Percentiles rank a stretch among this genome's conserved stretches.
These are phyloP conservation scores for Tetragonula clypearis DNA, from an alignment of 1,140 invertebrate genomes.

Conservation along the genomic window DNA sequence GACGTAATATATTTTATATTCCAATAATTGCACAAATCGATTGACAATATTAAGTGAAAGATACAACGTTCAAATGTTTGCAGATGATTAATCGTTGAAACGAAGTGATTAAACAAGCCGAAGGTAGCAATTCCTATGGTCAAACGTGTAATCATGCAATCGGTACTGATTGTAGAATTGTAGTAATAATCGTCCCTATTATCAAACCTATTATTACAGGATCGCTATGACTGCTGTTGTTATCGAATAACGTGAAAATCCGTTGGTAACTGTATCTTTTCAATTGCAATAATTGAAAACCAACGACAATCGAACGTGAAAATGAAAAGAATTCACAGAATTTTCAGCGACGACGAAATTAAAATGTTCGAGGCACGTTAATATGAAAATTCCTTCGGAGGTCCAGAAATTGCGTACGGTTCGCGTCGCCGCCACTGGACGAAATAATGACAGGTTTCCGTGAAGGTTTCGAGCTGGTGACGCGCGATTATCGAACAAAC, in stretches of 20 bases:
- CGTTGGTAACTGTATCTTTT: background rate
- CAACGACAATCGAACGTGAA: background rate
- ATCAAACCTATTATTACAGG: background rate
- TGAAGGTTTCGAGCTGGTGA: conserved; percentile 45
- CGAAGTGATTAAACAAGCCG: background rate
- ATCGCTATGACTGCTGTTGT: background rate
- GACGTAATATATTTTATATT: background rate
- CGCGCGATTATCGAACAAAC: conserved; percentile 37
- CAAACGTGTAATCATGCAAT: background rate
- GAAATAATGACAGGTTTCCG: conserved; percentile 44
- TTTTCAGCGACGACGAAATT: background rate
- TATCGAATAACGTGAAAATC: background rate
- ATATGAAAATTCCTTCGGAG: background rate
- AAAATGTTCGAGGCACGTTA: background rate
- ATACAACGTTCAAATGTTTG: background rate
- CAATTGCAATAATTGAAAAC: background rate
- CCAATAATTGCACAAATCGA: background rate
- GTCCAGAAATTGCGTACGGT: background rate
- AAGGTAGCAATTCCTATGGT: background rate
- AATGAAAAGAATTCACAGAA: background rate
- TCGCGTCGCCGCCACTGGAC: background rate
- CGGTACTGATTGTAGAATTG: background rate
- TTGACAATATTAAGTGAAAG: background rate
- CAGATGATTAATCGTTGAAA: background rate
- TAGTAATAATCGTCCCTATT: background rate